phyloP scores from a whole-genome alignment of 1,140 invertebrate species.

The Asbolus verrucosus region DNA sequence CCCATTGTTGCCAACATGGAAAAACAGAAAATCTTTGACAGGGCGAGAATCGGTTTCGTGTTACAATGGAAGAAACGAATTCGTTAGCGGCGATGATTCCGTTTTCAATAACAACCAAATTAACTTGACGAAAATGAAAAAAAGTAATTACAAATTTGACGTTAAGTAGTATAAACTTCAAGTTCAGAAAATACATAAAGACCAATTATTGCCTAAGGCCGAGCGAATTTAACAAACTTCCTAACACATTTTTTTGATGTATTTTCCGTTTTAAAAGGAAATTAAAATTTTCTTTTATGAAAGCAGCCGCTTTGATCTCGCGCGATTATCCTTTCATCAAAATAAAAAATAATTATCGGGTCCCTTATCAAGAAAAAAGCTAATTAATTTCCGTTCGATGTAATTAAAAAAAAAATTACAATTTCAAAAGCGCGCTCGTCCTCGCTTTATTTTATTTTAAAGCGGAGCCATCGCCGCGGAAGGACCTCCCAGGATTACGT shows the following conservation, averaged over 20 bases:
- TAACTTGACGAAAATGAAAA: conserved; percentile 17
- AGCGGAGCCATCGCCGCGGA: not conserved
- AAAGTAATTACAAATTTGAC: conserved; percentile 28
- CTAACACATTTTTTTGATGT: conserved; percentile 37
- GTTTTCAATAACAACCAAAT: conserved; percentile 16
- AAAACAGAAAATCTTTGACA: too few relatives aligned
- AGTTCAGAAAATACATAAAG: conserved; percentile 24
- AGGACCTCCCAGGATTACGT: not conserved
- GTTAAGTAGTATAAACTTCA: conserved; percentile 34
- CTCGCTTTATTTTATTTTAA: conserved; percentile 11
- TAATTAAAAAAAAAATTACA: conserved; percentile 26
- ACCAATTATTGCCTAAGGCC: conserved; percentile 30
- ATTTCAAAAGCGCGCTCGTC: too few relatives aligned
- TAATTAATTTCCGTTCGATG: conserved; percentile 43
- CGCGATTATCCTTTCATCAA: conserved; percentile 44
- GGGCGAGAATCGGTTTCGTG: not conserved
- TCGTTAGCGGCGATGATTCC: too few relatives aligned
- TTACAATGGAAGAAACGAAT: not conserved
- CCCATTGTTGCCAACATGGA: not conserved
- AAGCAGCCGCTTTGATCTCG: conserved; percentile 41
- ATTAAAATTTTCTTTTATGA: conserved; percentile 42
- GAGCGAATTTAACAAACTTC: conserved; percentile 40
- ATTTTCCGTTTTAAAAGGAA: conserved; percentile 38
- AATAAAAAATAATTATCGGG: conserved; percentile 41
- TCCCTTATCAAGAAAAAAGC: conserved; percentile 28